These are phyloP conservation scores for Bolinopsis microptera DNA, from an alignment of 37 sponge, comb jelly and placozoan genomes.

Conservation along the genomic window DNA sequence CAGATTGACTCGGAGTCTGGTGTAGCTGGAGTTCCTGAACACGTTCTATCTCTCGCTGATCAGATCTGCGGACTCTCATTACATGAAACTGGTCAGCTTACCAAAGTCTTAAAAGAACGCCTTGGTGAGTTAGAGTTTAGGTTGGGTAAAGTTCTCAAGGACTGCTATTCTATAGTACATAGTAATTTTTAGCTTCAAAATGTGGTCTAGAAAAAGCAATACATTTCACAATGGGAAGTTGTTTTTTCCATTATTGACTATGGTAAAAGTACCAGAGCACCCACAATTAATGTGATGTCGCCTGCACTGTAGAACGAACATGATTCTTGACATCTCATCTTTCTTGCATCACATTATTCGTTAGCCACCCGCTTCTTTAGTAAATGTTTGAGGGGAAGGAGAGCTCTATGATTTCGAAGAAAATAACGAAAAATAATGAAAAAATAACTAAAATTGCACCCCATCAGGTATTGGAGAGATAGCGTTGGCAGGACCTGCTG, in stretches of 20 bases:
- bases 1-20: not conserved
- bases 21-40: not conserved
- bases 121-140: not conserved
- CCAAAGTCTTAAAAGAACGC: not conserved
- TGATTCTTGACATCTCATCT: too few species aligned
- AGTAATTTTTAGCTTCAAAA: too few species aligned
- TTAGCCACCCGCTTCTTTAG: too few species aligned
- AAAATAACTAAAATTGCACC: too few species aligned
- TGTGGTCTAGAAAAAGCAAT: too few species aligned
- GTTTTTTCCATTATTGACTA: not conserved
- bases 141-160: not conserved
- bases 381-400: too few species aligned
- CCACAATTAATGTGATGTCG: too few species aligned
- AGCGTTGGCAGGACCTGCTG: slow-evolving; percentile 45
- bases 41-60: slow-evolving; percentile 4
- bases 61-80: slow-evolving; percentile 25
- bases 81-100: slow-evolving; percentile 39
- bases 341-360: too few species aligned
- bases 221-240: not conserved
- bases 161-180: not conserved
- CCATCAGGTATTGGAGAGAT: slow-evolving; percentile 60
- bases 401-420: not conserved
- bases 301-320: too few species aligned
- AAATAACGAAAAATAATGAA: not conserved
- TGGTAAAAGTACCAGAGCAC: too few species aligned